Base-by-base conservation (phyloP, 2,888 invertebrate species). In the Dyspetes luteomarginatus region DNA sequence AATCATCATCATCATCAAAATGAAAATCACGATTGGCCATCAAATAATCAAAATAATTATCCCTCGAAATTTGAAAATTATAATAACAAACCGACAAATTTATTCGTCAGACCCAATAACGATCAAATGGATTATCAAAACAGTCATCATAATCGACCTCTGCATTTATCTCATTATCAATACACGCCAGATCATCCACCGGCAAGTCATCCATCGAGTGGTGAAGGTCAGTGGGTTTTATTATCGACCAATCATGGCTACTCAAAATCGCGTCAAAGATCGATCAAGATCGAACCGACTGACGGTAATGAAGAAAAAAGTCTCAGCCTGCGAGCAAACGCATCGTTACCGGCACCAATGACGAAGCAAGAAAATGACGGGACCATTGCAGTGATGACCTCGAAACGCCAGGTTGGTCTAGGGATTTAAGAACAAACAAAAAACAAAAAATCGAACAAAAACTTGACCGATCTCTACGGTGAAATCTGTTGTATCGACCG, bases 171-270 rank as follows among this genome's bases (percentile, higher is more conserved):
- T 45, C 93, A 93, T 19, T 94, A 94, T 83, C 88, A 90, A 17
- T 91, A 91, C 78, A 84, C 87, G 2, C 75, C 85, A 30, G 88
- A 86, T 65, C 94, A 94, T 87, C 94, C 94, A 0, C 91, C 93
- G 2, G n/a, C n/a, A n/a, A 93, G 93, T 1, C 94, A 95, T 89
- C 95, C 96, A 0, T 93, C 94, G 0, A 93, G 93, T 79, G 95
- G 95, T 0, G 95, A 96, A 78, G 96, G 96, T 0, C 95, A 96
- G 85, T 96, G 96, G 96, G 94, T 96, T 1, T 92, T 96, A 1
- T 91, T 96, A 4, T 96, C 96, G 0, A 96, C 96, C 2, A 96
- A 96, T 9, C 95, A 96, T 92, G 96, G 96, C 0, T 96, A 96
- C 87, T 89, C 91, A 0, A 92, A 92, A 43, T 86, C 90, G 2